These are phyloP conservation scores for Dromius quadrimaculatus DNA, from an alignment of 2,888 invertebrate genomes.

Conservation along the genomic window DNA sequence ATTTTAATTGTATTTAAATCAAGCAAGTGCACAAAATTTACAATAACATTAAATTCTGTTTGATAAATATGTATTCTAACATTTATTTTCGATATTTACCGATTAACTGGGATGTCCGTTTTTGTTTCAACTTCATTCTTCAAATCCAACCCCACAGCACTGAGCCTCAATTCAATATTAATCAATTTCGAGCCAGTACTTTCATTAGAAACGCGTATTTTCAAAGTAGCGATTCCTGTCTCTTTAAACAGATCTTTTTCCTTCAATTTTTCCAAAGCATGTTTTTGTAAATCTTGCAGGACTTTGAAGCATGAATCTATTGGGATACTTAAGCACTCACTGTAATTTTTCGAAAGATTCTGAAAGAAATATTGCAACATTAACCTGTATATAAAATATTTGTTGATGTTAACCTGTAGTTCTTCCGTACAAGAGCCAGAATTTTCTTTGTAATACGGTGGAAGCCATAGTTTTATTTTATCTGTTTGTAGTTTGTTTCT, in stretches of 20 bases:
- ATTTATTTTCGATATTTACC: constrained; percentile 64
- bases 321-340: constrained; percentile 69
- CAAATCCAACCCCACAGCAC: constrained; percentile 70
- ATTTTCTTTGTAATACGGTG: constrained; percentile 74
- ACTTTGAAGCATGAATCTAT: constrained; percentile 69
- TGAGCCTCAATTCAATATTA: constrained; percentile 71
- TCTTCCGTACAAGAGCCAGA: constrained; percentile 66
- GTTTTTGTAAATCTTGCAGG: constrained; percentile 74
- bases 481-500: constrained; percentile 76
- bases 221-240: constrained; percentile 80
- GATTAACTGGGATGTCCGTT: constrained; percentile 64
- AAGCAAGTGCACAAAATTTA: no score
- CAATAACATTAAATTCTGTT: constrained; percentile 7
- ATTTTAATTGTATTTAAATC: no score
- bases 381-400: constrained; percentile 22
- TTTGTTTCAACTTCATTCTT: constrained; percentile 69
- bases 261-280: constrained; percentile 79
- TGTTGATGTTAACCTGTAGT: constrained; percentile 66
- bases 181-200: constrained; percentile 68
- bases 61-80: no score
- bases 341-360: constrained; percentile 75
- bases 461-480: constrained; percentile 80
- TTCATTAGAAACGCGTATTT: constrained; percentile 74
- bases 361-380: constrained; percentile 62
- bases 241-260: constrained; percentile 77